Conservation (phyloP, 2,797 vertebrate genomes). For the Fratercula arctica region DNA sequence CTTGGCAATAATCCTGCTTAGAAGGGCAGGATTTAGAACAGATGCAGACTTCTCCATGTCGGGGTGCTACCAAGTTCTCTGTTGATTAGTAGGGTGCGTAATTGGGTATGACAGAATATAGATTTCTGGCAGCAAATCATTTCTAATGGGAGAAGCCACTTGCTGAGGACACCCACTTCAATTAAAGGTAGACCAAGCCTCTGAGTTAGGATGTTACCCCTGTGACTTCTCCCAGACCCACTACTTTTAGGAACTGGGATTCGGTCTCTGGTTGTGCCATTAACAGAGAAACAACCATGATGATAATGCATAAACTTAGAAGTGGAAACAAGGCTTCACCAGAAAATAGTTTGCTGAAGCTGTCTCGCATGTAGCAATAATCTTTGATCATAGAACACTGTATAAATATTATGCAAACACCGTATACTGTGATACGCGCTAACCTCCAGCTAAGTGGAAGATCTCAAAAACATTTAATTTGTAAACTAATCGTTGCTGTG, state of each 20-base stretch:
- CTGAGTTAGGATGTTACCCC: slow-evolving; percentile 52
- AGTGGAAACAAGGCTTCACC: neutral
- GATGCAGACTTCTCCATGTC: slow-evolving; percentile 64
- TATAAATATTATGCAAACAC: neutral
- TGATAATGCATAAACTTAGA: neutral
- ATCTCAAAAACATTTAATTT: neutral
- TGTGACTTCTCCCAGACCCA: neutral
- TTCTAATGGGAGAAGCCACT: slow-evolving; percentile 67
- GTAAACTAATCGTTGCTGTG: neutral
- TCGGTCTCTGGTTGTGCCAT: neutral
- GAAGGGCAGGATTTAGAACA: slow-evolving; percentile 73
- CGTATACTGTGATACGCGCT: neutral
- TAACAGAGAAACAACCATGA: neutral
- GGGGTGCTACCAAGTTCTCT: slow-evolving; percentile 65
- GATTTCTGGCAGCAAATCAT: slow-evolving; percentile 73
- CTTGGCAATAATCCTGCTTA: slow-evolving; percentile 70
- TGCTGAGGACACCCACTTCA: slow-evolving; percentile 62
- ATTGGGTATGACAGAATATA: slow-evolving; percentile 70
- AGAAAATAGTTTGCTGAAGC: neutral
- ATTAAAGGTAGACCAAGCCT: slow-evolving; percentile 46
- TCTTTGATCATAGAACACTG: neutral
- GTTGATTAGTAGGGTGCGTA: slow-evolving; percentile 75
- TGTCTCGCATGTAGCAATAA: neutral
- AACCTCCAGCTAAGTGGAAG: neutral
- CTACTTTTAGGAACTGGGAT: neutral